Evolutionary conservation across 2,888 invertebrate species (phyloP).

Genomic region (Amiota mariae): DNA sequence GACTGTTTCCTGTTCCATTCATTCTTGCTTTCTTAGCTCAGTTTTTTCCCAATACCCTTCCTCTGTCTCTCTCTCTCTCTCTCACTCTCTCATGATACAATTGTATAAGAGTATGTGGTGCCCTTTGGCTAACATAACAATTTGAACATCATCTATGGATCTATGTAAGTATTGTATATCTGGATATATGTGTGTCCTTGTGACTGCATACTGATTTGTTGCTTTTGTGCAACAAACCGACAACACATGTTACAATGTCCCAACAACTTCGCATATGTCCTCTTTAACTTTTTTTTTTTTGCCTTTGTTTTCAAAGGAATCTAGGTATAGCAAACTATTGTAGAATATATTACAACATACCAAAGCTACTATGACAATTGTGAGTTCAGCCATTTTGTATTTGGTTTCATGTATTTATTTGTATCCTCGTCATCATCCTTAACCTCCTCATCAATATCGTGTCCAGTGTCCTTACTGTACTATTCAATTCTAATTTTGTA

Average conservation of each 20-base stretch:
- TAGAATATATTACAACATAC: neutral
- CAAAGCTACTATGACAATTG: neutral
- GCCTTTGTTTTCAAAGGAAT: neutral
- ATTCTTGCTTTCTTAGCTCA: no score
- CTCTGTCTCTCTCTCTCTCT: no score
- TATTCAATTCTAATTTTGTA: constrained; percentile 55
- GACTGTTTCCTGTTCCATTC: constrained; percentile 57
- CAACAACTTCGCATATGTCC: neutral
- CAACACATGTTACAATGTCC: constrained; percentile 31
- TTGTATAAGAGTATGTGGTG: neutral
- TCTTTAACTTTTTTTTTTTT: neutral
- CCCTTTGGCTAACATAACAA: neutral
- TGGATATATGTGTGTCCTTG: constrained; percentile 38
- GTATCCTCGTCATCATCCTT: neutral
- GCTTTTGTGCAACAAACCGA: constrained; percentile 56
- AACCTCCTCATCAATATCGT: neutral
- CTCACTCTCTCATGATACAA: no score
- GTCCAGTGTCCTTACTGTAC: neutral
- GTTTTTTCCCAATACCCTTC: no score
- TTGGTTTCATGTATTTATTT: constrained; percentile 7
- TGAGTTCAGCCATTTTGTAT: neutral
- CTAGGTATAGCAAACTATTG: no score
- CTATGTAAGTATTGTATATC: constrained; percentile 17
- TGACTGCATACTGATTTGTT: constrained; percentile 68
- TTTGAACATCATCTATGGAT: neutral